Evolutionary conservation across 1,140 invertebrate genomes (phyloP).

Genomic region (Camponotus vicinus): DNA sequence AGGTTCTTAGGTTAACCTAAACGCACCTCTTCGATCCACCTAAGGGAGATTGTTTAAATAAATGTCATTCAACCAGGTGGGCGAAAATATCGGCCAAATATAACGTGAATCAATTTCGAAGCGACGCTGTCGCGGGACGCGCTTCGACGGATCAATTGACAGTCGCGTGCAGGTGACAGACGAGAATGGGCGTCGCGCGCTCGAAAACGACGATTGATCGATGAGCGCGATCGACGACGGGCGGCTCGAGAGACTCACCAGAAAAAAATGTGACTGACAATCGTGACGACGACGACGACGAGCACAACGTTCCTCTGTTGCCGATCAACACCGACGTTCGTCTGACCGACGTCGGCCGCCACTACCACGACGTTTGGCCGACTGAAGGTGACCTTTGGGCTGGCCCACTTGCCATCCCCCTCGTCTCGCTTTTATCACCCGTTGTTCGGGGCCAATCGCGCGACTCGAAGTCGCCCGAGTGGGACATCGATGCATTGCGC

Average conservation of each 20-base stretch:
- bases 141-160: slow-evolving; percentile 38
- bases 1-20: slow-evolving; percentile 30
- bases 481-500: slow-evolving; percentile 9
- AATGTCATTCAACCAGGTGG: neutral
- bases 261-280: slow-evolving; percentile 6
- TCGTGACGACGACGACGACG: neutral
- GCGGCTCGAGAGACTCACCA: slow-evolving; percentile 51
- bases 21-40: neutral
- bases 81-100: neutral
- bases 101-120: neutral
- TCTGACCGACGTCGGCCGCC: slow-evolving; percentile 43
- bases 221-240: neutral
- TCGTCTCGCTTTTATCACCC: no score
- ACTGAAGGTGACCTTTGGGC: slow-evolving; percentile 82
- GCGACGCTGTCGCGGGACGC: neutral
- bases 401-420: slow-evolving; percentile 42
- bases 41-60: neutral
- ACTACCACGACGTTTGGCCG: slow-evolving; percentile 69
- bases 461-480: slow-evolving; percentile 19
- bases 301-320: neutral
- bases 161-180: slow-evolving; percentile 31
- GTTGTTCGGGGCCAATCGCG: neutral
- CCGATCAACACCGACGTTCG: neutral
- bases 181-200: neutral
- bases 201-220: neutral